phyloP scores from a whole-genome alignment of 2,888 invertebrate genomes.

The Subacronicta megacephala region DNA sequence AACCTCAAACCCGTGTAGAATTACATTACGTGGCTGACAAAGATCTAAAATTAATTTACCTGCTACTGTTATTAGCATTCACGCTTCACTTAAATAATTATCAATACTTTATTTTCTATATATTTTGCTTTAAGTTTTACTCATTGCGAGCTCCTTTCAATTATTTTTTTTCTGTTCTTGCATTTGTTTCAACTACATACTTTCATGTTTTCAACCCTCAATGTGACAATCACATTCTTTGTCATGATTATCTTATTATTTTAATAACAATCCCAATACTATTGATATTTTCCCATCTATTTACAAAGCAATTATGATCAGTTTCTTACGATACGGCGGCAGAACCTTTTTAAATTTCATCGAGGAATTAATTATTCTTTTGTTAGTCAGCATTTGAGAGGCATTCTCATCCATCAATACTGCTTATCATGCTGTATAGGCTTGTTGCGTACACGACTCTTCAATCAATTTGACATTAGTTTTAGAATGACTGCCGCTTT shows the following conservation, averaged over 20 bases:
- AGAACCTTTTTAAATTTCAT: slow-evolving; percentile 76
- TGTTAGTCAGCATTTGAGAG: slow-evolving; percentile 73
- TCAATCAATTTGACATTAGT: slow-evolving; percentile 80
- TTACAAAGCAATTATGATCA: slow-evolving; percentile 68
- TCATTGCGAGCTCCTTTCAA: too few relatives aligned
- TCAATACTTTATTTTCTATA: slow-evolving; percentile 35
- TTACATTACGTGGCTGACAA: slow-evolving; percentile 46
- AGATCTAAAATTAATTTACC: slow-evolving; percentile 34
- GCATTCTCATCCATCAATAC: slow-evolving; percentile 84
- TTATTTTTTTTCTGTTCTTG: too few relatives aligned
- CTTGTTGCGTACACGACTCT: slow-evolving; percentile 68
- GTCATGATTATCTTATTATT: neutral
- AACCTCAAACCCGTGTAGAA: slow-evolving; percentile 37
- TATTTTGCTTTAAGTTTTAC: slow-evolving; percentile 7
- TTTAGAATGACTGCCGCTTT: slow-evolving; percentile 75
- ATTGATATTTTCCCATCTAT: slow-evolving; percentile 52
- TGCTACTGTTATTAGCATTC: slow-evolving; percentile 40
- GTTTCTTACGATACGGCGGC: slow-evolving; percentile 66
- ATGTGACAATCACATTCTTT: too few relatives aligned
- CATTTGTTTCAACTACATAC: too few relatives aligned
- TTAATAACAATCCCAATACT: slow-evolving; percentile 35
- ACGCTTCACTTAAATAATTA: slow-evolving; percentile 36
- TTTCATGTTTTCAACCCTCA: too few relatives aligned
- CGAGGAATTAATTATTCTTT: slow-evolving; percentile 86
- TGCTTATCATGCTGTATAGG: slow-evolving; percentile 80